A percentile compares a stretch with the other conserved stretches of the same genome.
Evolutionary conservation across 2,113 vertebrate genomes (phyloP).

Genomic region (Oryzias javanicus): DNA sequence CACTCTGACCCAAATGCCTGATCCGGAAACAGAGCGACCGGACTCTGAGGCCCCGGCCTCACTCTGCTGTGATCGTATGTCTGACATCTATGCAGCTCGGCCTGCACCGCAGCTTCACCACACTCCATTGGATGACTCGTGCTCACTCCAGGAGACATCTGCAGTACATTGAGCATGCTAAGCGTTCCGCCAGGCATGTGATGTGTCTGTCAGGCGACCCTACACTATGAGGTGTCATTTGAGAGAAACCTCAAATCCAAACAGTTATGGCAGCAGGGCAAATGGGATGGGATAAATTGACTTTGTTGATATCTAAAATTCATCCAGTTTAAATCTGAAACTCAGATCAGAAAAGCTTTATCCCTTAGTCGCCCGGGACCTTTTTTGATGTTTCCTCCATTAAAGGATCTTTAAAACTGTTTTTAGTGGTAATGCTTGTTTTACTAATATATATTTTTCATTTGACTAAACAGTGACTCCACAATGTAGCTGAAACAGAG

Average conservation of each 20-base stretch:
- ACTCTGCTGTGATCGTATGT: conserved; percentile 32
- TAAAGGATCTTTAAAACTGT: too few species aligned
- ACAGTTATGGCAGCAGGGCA: too few species aligned
- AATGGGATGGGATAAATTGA: too few species aligned
- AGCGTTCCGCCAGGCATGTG: conserved; percentile 21
- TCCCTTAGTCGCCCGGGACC: too few species aligned
- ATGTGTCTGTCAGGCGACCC: conserved; percentile 7
- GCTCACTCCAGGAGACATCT: conserved; percentile 54
- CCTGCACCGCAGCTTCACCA: conserved; percentile 42
- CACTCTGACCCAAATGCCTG: conserved; percentile 51
- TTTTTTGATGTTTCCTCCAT: too few species aligned
- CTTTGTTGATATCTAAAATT: too few species aligned
- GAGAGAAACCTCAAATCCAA: neutral
- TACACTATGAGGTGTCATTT: conserved; percentile 20
- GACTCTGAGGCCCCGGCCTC: conserved; percentile 56
- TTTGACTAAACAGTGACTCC: too few species aligned
- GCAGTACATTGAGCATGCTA: conserved; percentile 62
- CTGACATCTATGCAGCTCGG: conserved; percentile 65
- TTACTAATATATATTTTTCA: too few species aligned
- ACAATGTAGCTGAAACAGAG: too few species aligned
- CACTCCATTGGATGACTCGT: conserved; percentile 46
- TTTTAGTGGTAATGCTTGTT: too few species aligned
- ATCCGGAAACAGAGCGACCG: conserved; percentile 50
- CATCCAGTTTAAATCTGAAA: too few species aligned
- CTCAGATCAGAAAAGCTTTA: too few species aligned